These are phyloP conservation scores for Drosophila sp. DNA, from an alignment of 1,140 invertebrate genomes.

Conservation along the genomic window DNA sequence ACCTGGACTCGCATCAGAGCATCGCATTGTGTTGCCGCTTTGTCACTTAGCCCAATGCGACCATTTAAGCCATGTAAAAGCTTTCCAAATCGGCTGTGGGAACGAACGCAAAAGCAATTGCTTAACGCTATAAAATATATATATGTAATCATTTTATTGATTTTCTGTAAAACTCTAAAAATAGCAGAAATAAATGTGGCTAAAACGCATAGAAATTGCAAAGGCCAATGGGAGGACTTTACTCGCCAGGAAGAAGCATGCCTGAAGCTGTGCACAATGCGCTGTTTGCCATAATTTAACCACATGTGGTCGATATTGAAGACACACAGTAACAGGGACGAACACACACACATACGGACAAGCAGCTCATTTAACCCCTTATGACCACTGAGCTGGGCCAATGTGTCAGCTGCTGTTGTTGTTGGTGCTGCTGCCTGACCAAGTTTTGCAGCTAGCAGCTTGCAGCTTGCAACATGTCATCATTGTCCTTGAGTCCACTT, in stretches of 20 bases:
- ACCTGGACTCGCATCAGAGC: constrained; percentile 34
- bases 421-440: constrained; percentile 20
- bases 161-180: constrained; percentile 69
- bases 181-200: constrained; percentile 61
- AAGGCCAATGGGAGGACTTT: constrained; percentile 15
- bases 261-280: constrained; percentile 13
- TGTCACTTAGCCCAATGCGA: constrained; percentile 30
- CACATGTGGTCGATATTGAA: constrained; percentile 80
- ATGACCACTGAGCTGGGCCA: constrained; percentile 58
- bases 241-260: not conserved
- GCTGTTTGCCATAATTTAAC: constrained; percentile 73
- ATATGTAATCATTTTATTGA: no score
- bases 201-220: constrained; percentile 38
- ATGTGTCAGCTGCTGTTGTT: constrained; percentile 40
- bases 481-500: constrained; percentile 48
- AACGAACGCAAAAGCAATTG: constrained; percentile 67
- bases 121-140: constrained; percentile 73
- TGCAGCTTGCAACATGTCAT: constrained; percentile 16
- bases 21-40: constrained; percentile 48
- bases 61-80: constrained; percentile 48
- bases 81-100: constrained; percentile 13
- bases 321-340: constrained; percentile 35
- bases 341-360: constrained; percentile 21
- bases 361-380: constrained; percentile 72
- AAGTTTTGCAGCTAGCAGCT: constrained; percentile 10